Base-by-base conservation (phyloP, 2,797 vertebrate genomes). In the Malacoraja senta region DNA sequence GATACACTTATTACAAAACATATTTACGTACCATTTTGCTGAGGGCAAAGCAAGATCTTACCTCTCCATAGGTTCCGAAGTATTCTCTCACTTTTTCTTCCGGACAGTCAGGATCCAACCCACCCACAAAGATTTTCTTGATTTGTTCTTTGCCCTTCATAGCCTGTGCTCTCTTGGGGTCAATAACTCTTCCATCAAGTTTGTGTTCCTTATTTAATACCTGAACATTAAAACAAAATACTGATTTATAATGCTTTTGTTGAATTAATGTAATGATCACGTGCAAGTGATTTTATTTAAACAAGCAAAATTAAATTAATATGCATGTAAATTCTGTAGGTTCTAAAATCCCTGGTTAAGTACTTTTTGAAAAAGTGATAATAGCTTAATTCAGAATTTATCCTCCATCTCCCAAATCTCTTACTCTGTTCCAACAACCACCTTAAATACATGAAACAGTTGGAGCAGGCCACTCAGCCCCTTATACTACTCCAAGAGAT, bases 101-200 rank as follows among this genome's bases (percentile, higher is more conserved):
- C 1, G 98, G 97, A 0, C 99, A 98, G 95, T 99, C 99, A 29
- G 99, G 99, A 93, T 98, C 99, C 94, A 99, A 95, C 65, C 99
- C 99, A 1, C 99, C 99, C 24, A 99, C 99, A 95, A 99, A 99
- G 95, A 99, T 99, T 96, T 99, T 99, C 96, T 98, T 99, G 68
- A 97, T 97, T 0, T 98, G 97, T 93, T 99, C 99, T 93, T 99
- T 99, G 24, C 90, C 90, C 95, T 99, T 99, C 98, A 99, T 99
- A 77, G 99, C 99, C 98, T 99, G 99, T 2, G 99, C 99, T 94
- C 97, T 99, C 96, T 99, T 99, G 72, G 99, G 99, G 94, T 99
- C 99, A 93, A 99, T 99, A 93, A 98, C 97, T 94, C 98, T 96
- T 19, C 99, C 98, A 93, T 99, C 99, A 95, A 99, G 96, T 94